Conservation (phyloP, 2,797 vertebrate species). For the Falco novaeseelandiae region DNA sequence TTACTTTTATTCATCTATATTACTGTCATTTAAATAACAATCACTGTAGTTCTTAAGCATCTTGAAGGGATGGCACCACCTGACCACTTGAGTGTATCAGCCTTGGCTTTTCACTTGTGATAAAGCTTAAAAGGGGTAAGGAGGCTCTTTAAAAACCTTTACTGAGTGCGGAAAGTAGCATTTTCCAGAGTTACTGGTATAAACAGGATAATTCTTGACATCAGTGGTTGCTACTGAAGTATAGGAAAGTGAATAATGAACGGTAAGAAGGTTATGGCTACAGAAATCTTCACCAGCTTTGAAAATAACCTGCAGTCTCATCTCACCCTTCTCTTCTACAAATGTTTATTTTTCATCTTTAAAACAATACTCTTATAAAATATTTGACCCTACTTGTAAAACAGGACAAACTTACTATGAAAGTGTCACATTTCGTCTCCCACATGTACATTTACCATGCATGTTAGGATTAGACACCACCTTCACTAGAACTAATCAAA, state of each 20-base stretch:
- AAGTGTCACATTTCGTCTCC: neutral
- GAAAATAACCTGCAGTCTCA: neutral
- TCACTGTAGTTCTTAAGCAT: neutral
- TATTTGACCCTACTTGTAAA: neutral
- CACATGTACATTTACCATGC: conserved; percentile 58
- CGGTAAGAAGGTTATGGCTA: neutral
- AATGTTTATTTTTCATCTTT: neutral
- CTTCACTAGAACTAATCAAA: neutral
- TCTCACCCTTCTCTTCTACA: neutral
- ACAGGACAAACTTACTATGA: neutral
- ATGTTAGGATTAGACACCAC: conserved; percentile 68
- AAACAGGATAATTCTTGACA: neutral
- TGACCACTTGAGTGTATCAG: neutral
- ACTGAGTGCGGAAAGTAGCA: neutral
- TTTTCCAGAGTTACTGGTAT: neutral
- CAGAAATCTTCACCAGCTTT: neutral
- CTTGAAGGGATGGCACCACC: neutral
- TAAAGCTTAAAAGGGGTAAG: neutral
- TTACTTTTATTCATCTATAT: neutral
- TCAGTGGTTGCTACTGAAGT: neutral
- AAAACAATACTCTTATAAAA: neutral
- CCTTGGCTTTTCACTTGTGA: neutral
- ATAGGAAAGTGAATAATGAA: neutral
- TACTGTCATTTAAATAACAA: neutral
- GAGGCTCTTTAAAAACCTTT: neutral